Percentiles rank a stretch among this genome's conserved stretches.
Evolutionary conservation across 2,888 invertebrate genomes (phyloP).

Genomic region (Leptopterna dolabrata): DNA sequence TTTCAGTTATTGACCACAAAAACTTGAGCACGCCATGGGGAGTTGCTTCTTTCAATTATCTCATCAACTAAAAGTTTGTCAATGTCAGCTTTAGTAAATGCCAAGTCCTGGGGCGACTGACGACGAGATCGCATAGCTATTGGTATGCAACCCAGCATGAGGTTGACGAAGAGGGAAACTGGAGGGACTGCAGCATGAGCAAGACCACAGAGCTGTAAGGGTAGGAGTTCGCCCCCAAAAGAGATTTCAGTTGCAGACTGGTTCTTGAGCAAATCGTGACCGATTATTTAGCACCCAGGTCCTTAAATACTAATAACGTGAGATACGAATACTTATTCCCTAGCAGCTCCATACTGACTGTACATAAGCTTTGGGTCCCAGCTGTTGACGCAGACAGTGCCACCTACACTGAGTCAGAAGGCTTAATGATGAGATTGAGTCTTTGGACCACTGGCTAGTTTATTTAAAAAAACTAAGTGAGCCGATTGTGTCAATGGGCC

Average conservation of each 20-base stretch:
- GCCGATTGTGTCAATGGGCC: background rate
- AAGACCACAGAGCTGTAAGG: background rate
- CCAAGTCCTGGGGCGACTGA: background rate
- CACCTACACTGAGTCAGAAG: background rate
- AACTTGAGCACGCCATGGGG: background rate
- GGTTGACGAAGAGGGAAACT: background rate
- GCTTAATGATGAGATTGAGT: background rate
- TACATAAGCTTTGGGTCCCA: background rate
- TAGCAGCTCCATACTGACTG: too few relatives aligned
- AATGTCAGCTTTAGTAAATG: background rate
- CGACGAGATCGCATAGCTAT: background rate
- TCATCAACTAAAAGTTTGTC: background rate
- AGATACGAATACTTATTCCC: background rate
- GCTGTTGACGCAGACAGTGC: background rate
- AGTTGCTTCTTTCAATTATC: background rate
- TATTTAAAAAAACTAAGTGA: background rate
- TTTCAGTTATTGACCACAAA: background rate
- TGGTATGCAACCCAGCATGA: background rate
- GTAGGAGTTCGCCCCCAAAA: background rate
- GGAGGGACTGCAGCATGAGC: background rate
- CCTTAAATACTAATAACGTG: background rate
- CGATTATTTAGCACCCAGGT: background rate
- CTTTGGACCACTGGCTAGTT: background rate
- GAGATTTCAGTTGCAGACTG: background rate
- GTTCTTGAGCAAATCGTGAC: background rate